These are phyloP conservation scores for Mormyrus hasselquistii DNA, from an alignment of 2,797 vertebrate genomes.

Conservation along the genomic window DNA sequence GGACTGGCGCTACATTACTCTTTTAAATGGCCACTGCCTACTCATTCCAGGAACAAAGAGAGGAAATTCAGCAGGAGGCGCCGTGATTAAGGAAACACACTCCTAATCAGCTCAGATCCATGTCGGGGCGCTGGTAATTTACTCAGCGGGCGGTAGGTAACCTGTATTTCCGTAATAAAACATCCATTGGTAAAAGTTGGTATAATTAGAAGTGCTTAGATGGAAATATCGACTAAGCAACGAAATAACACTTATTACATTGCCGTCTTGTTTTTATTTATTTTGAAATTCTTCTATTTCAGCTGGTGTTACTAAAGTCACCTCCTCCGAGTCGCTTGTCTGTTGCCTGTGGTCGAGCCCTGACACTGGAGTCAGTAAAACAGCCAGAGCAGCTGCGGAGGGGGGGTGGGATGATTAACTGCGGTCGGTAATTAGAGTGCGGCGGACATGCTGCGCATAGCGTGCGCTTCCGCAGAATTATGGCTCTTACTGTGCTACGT, in stretches of 20 bases:
- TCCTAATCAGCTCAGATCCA: background rate
- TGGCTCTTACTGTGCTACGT: background rate
- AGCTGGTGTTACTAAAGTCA: background rate
- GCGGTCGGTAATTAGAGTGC: constrained; percentile 6
- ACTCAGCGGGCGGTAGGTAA: background rate
- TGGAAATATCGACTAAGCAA: background rate
- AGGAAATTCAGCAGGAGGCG: background rate
- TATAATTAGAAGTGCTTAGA: background rate
- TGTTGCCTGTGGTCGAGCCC: background rate
- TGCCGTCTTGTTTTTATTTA: background rate
- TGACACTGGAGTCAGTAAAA: background rate
- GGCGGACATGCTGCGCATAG: background rate
- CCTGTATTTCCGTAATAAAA: background rate
- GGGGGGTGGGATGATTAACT: constrained; percentile 21
- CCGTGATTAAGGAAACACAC: background rate
- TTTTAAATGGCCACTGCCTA: background rate
- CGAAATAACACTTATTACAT: background rate
- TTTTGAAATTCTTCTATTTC: background rate
- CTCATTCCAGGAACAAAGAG: background rate
- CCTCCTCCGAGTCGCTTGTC: background rate
- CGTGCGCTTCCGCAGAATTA: background rate
- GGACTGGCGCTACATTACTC: background rate
- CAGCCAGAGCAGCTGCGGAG: background rate
- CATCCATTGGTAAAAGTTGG: background rate
- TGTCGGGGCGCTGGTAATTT: background rate